phyloP scores from a whole-genome alignment of 2,113 vertebrate genomes.

The Epinephelus fuscoguttatus region DNA sequence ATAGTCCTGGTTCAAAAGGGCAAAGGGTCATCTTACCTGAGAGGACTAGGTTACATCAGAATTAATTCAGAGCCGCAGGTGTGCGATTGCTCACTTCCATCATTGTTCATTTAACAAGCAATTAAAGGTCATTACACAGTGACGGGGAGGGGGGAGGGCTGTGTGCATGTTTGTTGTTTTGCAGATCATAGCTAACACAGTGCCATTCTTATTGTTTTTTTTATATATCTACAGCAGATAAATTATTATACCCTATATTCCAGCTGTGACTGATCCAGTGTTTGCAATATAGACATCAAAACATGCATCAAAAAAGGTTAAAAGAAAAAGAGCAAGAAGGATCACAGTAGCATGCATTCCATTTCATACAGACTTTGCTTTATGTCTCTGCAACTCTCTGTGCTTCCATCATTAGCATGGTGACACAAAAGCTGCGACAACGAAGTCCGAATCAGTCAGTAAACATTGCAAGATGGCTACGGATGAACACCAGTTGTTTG shows the following conservation, averaged over 20 bases:
- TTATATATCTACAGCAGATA: neutral
- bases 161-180: neutral
- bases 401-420: too few relatives aligned
- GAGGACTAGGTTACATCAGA: neutral
- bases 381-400: too few relatives aligned
- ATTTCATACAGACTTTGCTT: too few relatives aligned
- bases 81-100: neutral
- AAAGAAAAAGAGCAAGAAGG: neutral
- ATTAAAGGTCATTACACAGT: slow-evolving; percentile 22
- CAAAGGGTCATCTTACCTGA: neutral
- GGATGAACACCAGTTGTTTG: too few relatives aligned
- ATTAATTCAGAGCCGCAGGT: slow-evolving; percentile 9
- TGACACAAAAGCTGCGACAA: too few relatives aligned
- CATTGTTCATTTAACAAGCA: slow-evolving; percentile 33
- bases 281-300: too few relatives aligned
- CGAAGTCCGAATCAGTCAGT: too few relatives aligned
- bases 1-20: neutral
- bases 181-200: neutral
- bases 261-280: too few relatives aligned
- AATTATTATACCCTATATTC: neutral
- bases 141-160: neutral
- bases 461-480: too few relatives aligned
- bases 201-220: too few relatives aligned
- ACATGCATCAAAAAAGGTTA: neutral
- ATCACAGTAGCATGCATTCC: neutral